Evolutionary conservation across 2,797 vertebrate genomes (phyloP).

Genomic region (Dryobates pubescens): DNA sequence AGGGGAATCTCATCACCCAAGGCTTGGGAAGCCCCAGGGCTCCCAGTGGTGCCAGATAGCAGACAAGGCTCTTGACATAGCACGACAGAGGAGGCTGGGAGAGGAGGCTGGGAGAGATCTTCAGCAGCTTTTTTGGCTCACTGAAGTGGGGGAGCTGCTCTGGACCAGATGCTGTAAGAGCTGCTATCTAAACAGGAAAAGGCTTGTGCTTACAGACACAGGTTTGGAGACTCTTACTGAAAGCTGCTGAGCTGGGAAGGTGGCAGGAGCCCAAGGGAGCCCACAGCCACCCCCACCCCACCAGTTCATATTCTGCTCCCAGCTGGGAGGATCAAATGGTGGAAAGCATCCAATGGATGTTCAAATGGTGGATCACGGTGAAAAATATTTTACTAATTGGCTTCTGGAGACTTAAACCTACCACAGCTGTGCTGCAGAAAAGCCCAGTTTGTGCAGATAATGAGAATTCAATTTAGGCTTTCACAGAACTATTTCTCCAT

Average conservation of each 20-base stretch:
- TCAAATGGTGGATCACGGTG: accelerated
- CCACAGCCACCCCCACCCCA: neutral
- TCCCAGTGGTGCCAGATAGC: neutral
- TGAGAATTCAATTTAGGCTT: neutral
- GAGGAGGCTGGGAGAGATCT: neutral
- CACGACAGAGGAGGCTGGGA: neutral
- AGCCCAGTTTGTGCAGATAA: neutral
- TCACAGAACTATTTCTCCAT: neutral
- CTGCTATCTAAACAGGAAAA: neutral
- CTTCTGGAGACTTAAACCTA: neutral
- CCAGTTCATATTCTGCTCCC: accelerated
- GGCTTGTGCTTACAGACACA: neutral
- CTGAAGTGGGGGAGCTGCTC: neutral
- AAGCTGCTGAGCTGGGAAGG: neutral
- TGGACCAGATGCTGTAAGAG: neutral
- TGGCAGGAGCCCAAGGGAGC: neutral
- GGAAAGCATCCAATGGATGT: too few species aligned
- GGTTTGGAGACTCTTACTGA: neutral
- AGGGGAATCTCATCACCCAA: neutral
- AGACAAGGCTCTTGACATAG: neutral
- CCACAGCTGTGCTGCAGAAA: neutral
- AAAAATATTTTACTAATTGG: neutral
- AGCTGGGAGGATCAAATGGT: neutral
- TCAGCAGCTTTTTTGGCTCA: neutral
- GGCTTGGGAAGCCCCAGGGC: neutral